A percentile compares a stretch with the other conserved stretches of the same genome.
Evolutionary conservation across 2,113 vertebrate genomes (phyloP).

Genomic region (Tupaia chinensis): DNA sequence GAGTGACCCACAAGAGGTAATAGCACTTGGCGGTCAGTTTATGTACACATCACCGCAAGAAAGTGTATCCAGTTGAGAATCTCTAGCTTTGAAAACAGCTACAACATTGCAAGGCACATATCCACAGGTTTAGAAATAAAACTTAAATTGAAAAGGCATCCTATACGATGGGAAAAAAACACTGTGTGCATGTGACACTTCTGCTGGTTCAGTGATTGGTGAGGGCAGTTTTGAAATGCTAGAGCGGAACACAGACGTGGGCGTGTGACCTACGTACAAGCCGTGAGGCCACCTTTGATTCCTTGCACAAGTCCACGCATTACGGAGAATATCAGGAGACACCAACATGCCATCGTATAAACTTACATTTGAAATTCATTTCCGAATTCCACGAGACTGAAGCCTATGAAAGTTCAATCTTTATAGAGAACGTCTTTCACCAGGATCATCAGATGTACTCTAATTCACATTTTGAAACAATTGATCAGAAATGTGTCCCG

Average conservation of each 20-base stretch:
- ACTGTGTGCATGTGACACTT: neutral
- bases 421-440: neutral
- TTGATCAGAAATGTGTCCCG: neutral
- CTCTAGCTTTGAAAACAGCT: neutral
- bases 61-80: neutral
- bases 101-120: neutral
- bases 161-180: neutral
- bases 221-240: neutral
- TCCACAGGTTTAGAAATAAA: neutral
- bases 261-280: rapidly evolving
- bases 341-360: rapidly evolving
- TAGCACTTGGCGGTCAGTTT: rapidly evolving
- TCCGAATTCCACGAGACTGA: neutral
- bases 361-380: neutral
- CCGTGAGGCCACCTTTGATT: neutral
- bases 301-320: rapidly evolving
- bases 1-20: too few relatives aligned
- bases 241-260: neutral
- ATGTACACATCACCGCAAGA: rapidly evolving
- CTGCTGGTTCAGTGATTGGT: neutral
- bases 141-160: neutral
- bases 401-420: neutral
- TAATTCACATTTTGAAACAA: neutral
- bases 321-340: too few relatives aligned
- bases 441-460: neutral